Base-by-base conservation (phyloP, 64 coral and sea anemone species). In the Actinia tenebrosa region DNA sequence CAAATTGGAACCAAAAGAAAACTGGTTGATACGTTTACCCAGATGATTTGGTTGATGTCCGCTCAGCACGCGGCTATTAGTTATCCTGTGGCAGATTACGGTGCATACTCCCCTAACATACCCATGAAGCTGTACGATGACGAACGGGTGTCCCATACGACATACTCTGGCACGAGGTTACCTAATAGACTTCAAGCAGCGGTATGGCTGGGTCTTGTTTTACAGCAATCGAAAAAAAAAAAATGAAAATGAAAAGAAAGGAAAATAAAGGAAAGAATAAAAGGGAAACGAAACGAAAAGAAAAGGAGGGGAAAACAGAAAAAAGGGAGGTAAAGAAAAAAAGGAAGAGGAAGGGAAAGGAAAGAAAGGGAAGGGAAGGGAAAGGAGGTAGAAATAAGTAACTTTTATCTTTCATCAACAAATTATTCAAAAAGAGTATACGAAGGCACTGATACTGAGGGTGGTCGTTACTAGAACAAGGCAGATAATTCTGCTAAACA, bases 71-170 rank as follows among this genome's bases (percentile, higher is more conserved):
- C 89, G 17, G 64, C 89, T 30, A 56, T 88, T 4, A 88, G 84
- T 47, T 91, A 88, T 80, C 69, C 42, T 6, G 3, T 94, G 1
- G 56, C 80, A 50, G 86, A 94, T 26, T 94, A 94, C 17, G 85
- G 42, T 63, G 18, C 50, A 55, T 94, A 91, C 85, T 61, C 50
- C 13, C 93, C 93, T 10, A 90, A 87, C 85, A 53, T 84, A 10
- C 89, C 93, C 27, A 91, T 89, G 26, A 94, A 94, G 71, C 66
- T 94, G 79, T 94, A 94, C 58, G 26, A 87, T 66, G 89, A 91
- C 56, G 37, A 78, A 64, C 77, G 93, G 18, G 56, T 88, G 58
- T 52, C 89, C 14, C 37, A 78, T 16, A 80, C 64, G 2, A 61
- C 78, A 11, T 91, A 88, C 45, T 59, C 53, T 25, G 87, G 79